Base-by-base conservation (phyloP, 2,888 invertebrate genomes). In the Cosmia trapezina region DNA sequence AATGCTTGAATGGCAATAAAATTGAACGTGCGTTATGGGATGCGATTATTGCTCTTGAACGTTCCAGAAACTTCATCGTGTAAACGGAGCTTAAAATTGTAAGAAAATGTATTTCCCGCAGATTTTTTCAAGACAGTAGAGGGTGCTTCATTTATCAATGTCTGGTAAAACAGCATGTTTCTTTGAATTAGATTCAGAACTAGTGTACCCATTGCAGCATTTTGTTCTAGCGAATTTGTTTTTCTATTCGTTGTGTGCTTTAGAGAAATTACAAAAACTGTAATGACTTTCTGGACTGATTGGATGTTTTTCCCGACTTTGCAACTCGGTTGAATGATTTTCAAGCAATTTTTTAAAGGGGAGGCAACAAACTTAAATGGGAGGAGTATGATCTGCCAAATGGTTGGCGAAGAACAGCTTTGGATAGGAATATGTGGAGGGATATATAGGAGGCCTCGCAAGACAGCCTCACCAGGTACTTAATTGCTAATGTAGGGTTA, bases 81-180 rank as follows among this genome's bases (percentile, higher is more conserved):
- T 28, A 28, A 28, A 28, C 28, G 28, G 28, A 28, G 28, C 28
- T 28, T 33, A 57, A 67, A 61, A 56, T 37, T n/a, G 19, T 60
- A 54, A 66, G 53, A 66, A 41, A 66, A 70, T 57, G 0, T 37
- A 41, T 64, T 61, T 56, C 4, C 11, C 22, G 3, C 17, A 53
- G 64, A 56, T 81, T 65, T 69, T 59, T 59, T n/a, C 22, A 51
- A 64, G 49, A 53, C 17, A 60, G n/a, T 43, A 59, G 57, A 61
- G 47, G n/a, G 8, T 47, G 43, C 28, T 74, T 73, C 76, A 78
- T 86, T 84, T 75, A 76, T 84, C 84, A 86, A 76, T 70, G 84
- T 81, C 78, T 4, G 8, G 43, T 53, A 57, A 53, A 60, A 68
- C 74, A 63, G 45, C 19, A 51, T 71, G 67, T 83, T 74, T 69